Base-by-base conservation (phyloP, 1,140 invertebrate genomes). In the Lordiphosa collinella region DNA sequence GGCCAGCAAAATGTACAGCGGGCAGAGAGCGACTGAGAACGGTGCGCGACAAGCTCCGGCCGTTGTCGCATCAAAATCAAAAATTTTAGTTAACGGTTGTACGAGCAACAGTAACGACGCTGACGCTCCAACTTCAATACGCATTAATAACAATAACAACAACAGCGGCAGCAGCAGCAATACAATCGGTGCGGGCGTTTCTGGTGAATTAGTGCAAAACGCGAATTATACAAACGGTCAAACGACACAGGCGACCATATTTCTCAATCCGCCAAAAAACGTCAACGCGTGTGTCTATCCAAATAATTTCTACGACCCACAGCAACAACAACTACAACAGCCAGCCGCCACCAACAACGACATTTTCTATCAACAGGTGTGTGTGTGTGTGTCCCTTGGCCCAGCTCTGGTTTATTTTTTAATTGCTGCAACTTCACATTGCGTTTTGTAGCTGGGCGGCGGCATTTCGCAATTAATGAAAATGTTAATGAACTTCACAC, bases 401-500 rank as follows among this genome's bases (percentile, higher is more conserved):
- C 49, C 57, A 46, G 5, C 22, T 31, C 51, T 72, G 55, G 56
- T 46, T 53, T 29, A 44, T 48, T 13, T 59, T 85, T 71, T 70
- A 74, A 78, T 84, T 85, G 68, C 64, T 73, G 72, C 58, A 29
- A 63, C 51, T 62, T 65, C 58, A 44, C 50, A 68, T 75, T 72
- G 57, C 53, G 49, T 73, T 43, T 78, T 67, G 71, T 67, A 55
- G 62, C 67, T 51, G 44, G 25, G 25, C 32, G 14, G 38, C 44
- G 67, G 66, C 73, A 69, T 85, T 87, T 85, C 72, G 60, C 79
- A 84, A 85, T 80, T 76, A 85, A 80, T 76, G 71, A 87, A 87
- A 86, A 85, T 85, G 80, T 85, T 85, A 85, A 85, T 85, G 80
- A 85, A 86, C 80, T 85, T 86, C 79, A 86, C 79, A 85, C 79